phyloP scores from a whole-genome alignment of 2,113 vertebrate species.

The Notiomystis cincta region DNA sequence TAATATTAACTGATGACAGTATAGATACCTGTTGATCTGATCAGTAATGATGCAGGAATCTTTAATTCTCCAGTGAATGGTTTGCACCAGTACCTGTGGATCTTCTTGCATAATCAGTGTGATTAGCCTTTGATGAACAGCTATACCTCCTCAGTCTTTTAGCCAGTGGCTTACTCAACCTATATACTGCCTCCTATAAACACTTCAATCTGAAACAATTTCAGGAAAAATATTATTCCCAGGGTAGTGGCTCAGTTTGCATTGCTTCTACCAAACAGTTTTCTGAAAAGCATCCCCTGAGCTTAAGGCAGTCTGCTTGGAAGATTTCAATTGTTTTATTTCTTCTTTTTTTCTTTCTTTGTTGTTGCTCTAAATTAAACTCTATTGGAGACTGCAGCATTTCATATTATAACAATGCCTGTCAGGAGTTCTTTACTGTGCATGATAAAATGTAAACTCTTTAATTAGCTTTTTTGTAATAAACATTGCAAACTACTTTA shows the following conservation, averaged over 20 bases:
- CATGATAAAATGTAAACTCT: slow-evolving; percentile 49
- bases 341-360: slow-evolving; percentile 5
- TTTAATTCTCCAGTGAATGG: background rate
- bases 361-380: slow-evolving; percentile 53
- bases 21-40: background rate
- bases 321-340: slow-evolving; percentile 26
- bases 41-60: background rate
- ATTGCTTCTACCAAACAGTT: background rate
- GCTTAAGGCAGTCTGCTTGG: background rate
- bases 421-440: slow-evolving; percentile 44
- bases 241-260: background rate
- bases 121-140: background rate
- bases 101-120: background rate
- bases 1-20: background rate
- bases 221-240: slow-evolving; percentile 39
- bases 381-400: slow-evolving; percentile 27
- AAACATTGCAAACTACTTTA: slow-evolving; percentile 24
- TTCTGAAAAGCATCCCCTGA: slow-evolving; percentile 15
- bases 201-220: slow-evolving; percentile 7
- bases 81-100: background rate
- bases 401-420: slow-evolving; percentile 31
- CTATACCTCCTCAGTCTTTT: background rate
- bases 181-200: background rate
- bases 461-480: slow-evolving; percentile 54
- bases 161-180: background rate